These are phyloP conservation scores for Cynopterus brachyotis DNA, from an alignment of 2,113 vertebrate genomes.

Conservation along the genomic window DNA sequence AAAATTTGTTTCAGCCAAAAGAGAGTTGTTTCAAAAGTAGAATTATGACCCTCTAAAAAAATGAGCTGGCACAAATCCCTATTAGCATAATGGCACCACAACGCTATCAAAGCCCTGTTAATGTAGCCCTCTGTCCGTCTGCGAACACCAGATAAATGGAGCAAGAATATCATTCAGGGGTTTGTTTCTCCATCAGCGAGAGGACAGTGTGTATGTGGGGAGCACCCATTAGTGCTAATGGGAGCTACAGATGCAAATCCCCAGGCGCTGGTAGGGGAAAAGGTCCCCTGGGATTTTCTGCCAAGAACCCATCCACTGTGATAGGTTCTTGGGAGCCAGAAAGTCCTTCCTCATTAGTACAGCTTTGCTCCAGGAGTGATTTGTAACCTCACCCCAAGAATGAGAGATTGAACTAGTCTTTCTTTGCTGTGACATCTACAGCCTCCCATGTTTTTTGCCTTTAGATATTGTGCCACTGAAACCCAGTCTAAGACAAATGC, in stretches of 20 bases:
- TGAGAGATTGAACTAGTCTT: neutral
- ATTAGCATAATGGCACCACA: slow-evolving; percentile 42
- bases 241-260: slow-evolving; percentile 69
- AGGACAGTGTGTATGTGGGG: slow-evolving; percentile 6
- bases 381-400: neutral
- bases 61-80: slow-evolving; percentile 61
- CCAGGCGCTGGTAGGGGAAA: slow-evolving; percentile 45
- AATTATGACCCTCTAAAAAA: slow-evolving; percentile 52
- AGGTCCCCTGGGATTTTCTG: neutral
- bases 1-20: slow-evolving; percentile 44
- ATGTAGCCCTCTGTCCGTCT: slow-evolving; percentile 40
- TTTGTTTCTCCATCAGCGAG: slow-evolving; percentile 2
- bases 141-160: slow-evolving; percentile 13
- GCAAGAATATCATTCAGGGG: slow-evolving; percentile 12
- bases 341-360: slow-evolving; percentile 24
- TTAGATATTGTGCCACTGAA: slow-evolving; percentile 61
- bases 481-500: slow-evolving; percentile 80
- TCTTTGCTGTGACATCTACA: neutral
- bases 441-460: slow-evolving; percentile 59
- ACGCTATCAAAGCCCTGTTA: neutral
- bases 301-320: slow-evolving; percentile 21
- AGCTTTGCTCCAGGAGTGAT: neutral
- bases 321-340: neutral
- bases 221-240: slow-evolving; percentile 66
- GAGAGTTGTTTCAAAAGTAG: slow-evolving; percentile 56